Percentiles rank a stretch among this genome's conserved stretches.
phyloP scores from a whole-genome alignment of 2,797 vertebrate species.

The Semaprochilodus insignis region DNA sequence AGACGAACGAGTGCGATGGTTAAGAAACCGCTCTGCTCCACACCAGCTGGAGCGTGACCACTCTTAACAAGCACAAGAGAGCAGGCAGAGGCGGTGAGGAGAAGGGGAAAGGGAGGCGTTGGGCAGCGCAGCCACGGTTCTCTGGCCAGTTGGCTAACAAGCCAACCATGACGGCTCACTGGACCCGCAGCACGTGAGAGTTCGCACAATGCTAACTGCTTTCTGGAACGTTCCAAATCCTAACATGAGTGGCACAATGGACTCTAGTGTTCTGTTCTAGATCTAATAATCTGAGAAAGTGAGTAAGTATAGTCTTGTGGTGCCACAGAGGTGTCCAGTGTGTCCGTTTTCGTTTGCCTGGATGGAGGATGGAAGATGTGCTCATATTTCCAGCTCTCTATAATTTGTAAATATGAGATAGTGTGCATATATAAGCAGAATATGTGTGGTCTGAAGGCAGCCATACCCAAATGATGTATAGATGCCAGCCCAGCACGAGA shows the following conservation, averaged over 20 bases:
- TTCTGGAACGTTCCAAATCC: conserved; percentile 13
- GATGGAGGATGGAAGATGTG: neutral
- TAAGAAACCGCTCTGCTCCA: conserved; percentile 39
- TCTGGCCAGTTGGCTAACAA: conserved; percentile 45
- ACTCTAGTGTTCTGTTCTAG: neutral
- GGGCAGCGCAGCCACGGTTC: conserved; percentile 29
- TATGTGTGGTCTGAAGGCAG: neutral
- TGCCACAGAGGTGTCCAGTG: neutral
- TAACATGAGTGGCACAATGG: neutral
- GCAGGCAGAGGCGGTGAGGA: conserved; percentile 35
- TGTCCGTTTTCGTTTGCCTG: neutral
- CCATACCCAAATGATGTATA: neutral
- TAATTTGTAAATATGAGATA: neutral
- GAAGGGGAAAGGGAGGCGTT: conserved; percentile 40
- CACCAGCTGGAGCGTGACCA: conserved; percentile 52
- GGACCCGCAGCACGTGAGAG: conserved; percentile 32
- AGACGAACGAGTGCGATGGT: conserved; percentile 39
- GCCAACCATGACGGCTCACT: conserved; percentile 29
- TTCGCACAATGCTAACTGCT: conserved; percentile 16
- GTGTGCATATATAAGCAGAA: neutral
- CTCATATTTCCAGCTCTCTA: neutral
- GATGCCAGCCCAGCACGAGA: neutral
- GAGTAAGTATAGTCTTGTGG: neutral
- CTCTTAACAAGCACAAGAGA: conserved; percentile 41
- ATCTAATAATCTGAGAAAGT: neutral